Evolutionary conservation across 2,888 invertebrate genomes (phyloP).

Genomic region (Lordiphosa fenestrarum): DNA sequence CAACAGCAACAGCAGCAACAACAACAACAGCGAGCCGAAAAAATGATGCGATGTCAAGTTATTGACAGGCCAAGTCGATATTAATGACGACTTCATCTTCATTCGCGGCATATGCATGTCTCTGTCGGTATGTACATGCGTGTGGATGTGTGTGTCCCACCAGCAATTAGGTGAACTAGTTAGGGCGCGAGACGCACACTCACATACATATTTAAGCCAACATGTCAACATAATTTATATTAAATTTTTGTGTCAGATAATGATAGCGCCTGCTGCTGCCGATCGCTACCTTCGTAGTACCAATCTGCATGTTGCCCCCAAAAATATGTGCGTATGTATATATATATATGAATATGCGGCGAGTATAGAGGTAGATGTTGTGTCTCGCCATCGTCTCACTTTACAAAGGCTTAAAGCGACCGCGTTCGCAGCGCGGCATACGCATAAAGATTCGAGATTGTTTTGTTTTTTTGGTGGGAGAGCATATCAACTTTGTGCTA

Average conservation of each 20-base stretch:
- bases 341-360: too few relatives aligned
- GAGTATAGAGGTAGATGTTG: constrained; percentile 4
- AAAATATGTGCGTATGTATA: constrained; percentile 28
- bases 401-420: constrained; percentile 27
- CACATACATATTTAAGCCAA: constrained; percentile 68
- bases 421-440: constrained; percentile 34
- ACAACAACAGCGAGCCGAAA: constrained; percentile 22
- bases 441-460: constrained; percentile 9
- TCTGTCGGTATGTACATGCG: constrained; percentile 24
- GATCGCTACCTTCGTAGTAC: constrained; percentile 21
- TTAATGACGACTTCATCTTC: constrained; percentile 68
- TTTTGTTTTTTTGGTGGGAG: too few relatives aligned
- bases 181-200: constrained; percentile 21
- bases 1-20: constrained; percentile 14
- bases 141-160: constrained; percentile 43
- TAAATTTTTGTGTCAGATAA: constrained; percentile 76
- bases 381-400: constrained; percentile 19
- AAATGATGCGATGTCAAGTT: constrained; percentile 72
- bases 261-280: constrained; percentile 71
- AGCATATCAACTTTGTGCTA: too few relatives aligned
- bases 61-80: constrained; percentile 73
- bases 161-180: constrained; percentile 64
- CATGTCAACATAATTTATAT: constrained; percentile 79
- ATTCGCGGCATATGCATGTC: constrained; percentile 51
- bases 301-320: constrained; percentile 6